phyloP scores from a whole-genome alignment of 2,888 invertebrate genomes.

The Isotomurus palustris region DNA sequence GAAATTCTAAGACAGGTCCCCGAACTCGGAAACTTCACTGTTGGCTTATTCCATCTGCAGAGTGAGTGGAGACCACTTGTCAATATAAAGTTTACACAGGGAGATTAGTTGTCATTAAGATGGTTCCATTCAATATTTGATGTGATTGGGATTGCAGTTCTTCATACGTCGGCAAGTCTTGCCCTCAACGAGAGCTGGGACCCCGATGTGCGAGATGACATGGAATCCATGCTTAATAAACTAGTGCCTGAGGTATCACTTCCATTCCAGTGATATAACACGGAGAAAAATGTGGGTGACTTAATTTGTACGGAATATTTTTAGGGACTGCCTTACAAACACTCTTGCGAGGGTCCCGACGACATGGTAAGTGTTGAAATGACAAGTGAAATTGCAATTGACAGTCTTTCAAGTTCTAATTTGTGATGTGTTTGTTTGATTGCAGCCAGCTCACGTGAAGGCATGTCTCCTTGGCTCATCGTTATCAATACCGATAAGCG shows the following conservation, averaged over 20 bases:
- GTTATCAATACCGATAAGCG: constrained; percentile 90
- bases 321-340: constrained; percentile 84
- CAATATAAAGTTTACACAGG: background rate
- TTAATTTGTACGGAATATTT: constrained; percentile 7
- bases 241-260: constrained; percentile 79
- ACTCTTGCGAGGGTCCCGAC: constrained; percentile 96
- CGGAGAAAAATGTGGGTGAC: background rate
- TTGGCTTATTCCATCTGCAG: constrained; percentile 94
- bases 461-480: constrained; percentile 94
- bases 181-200: constrained; percentile 98
- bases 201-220: constrained; percentile 79
- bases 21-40: constrained; percentile 87
- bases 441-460: constrained; percentile 94
- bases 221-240: constrained; percentile 99
- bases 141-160: constrained; percentile 62
- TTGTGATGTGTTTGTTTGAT: constrained; percentile 35
- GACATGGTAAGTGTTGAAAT: constrained; percentile 76
- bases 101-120: background rate
- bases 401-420: background rate
- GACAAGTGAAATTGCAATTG: background rate
- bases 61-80: no score
- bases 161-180: constrained; percentile 96
- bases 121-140: background rate
- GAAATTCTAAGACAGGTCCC: constrained; percentile 92
- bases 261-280: background rate